phyloP scores from a whole-genome alignment of 1,140 invertebrate species.

The Eufriesea mexicana region DNA sequence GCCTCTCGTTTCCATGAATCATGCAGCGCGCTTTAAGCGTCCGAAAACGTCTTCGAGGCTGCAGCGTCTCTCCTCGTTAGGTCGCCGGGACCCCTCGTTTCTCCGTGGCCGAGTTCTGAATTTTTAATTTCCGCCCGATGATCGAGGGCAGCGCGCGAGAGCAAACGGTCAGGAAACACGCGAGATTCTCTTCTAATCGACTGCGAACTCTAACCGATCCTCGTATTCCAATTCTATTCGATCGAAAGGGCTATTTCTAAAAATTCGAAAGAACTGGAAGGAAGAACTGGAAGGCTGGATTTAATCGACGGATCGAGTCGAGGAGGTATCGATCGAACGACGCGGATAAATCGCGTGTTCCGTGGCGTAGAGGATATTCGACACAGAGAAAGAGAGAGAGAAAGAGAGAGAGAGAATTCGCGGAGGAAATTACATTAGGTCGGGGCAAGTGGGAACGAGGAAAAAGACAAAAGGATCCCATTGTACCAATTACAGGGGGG shows the following conservation, averaged over 20 bases:
- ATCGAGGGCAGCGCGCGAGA: not conserved
- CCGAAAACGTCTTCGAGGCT: not conserved
- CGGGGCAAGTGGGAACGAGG: not conserved
- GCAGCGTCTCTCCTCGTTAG: not conserved
- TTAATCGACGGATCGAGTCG: too few species aligned
- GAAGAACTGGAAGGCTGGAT: too few species aligned
- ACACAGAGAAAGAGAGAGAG: too few species aligned
- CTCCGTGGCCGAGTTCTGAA: not conserved
- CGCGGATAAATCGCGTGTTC: too few species aligned
- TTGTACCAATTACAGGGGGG: slow-evolving; percentile 21
- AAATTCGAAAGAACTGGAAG: too few species aligned
- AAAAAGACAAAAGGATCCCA: slow-evolving; percentile 6
- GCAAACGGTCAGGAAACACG: slow-evolving; percentile 2
- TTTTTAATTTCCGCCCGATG: slow-evolving; percentile 35
- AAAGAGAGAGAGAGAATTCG: not conserved
- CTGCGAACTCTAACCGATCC: too few species aligned
- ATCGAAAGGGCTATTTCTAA: too few species aligned
- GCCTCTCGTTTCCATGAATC: not conserved
- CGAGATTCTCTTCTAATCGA: not conserved
- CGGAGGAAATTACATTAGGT: not conserved
- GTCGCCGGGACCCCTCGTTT: not conserved
- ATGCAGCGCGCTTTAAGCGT: not conserved
- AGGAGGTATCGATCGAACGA: too few species aligned
- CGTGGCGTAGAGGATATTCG: too few species aligned
- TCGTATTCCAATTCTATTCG: too few species aligned